These are phyloP conservation scores for Apamea crenata DNA, from an alignment of 2,888 invertebrate species.

Conservation along the genomic window DNA sequence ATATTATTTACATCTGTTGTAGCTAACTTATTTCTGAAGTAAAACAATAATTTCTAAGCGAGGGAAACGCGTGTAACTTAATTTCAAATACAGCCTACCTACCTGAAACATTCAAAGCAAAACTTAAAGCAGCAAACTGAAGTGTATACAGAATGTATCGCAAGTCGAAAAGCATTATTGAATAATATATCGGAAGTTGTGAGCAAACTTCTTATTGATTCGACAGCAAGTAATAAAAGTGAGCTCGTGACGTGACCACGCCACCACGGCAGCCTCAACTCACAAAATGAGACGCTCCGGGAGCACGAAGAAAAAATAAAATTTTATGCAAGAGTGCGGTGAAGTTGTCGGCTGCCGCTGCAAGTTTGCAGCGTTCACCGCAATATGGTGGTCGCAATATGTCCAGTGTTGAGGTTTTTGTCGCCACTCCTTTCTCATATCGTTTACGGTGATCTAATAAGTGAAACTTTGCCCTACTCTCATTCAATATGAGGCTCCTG, in stretches of 20 bases:
- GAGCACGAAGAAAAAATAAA: constrained; percentile 76
- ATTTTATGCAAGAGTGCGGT: constrained; percentile 80
- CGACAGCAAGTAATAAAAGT: constrained; percentile 76
- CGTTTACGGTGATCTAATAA: constrained; percentile 87
- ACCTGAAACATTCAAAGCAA: constrained; percentile 8
- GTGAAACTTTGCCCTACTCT: constrained; percentile 86
- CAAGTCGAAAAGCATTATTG: constrained; percentile 42
- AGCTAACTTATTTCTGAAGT: constrained; percentile 19
- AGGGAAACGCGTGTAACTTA: constrained; percentile 12
- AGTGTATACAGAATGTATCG: constrained; percentile 29
- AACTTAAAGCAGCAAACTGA: constrained; percentile 7
- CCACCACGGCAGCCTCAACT: constrained; percentile 64
- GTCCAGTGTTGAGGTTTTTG: constrained; percentile 86
- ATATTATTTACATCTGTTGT: constrained; percentile 39
- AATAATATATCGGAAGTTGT: constrained; percentile 49
- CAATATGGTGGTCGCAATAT: constrained; percentile 85
- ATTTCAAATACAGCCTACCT: constrained; percentile 9
- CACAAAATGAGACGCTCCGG: constrained; percentile 70
- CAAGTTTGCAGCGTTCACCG: constrained; percentile 84
- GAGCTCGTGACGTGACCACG: constrained; percentile 72
- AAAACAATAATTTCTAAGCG: constrained; percentile 10
- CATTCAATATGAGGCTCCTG: constrained; percentile 87
- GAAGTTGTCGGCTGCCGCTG: constrained; percentile 81
- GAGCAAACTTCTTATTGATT: constrained; percentile 60
- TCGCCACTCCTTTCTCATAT: constrained; percentile 86